A percentile compares a stretch with the other conserved stretches of the same genome.
phyloP scores from a whole-genome alignment of 2,797 vertebrate species.

The Mycteria americana region DNA sequence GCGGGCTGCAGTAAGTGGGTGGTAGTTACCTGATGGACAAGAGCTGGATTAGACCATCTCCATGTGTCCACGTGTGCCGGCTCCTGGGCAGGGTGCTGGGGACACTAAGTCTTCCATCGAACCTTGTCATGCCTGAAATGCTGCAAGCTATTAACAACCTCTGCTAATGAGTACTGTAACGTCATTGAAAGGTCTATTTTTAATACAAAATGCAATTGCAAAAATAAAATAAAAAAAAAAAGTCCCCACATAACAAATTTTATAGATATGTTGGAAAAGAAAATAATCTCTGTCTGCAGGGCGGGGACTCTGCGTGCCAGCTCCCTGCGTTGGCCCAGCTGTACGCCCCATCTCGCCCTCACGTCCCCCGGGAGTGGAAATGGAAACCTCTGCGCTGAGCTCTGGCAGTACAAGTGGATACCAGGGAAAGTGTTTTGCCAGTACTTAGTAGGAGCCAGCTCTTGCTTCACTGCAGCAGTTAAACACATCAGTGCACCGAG shows the following conservation, averaged over 20 bases:
- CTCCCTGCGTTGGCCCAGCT: neutral
- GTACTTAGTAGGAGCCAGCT: neutral
- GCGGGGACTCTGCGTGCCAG: neutral
- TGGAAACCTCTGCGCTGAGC: slow-evolving; percentile 40
- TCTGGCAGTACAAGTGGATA: slow-evolving; percentile 27
- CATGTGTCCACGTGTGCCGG: neutral
- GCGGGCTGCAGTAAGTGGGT: neutral
- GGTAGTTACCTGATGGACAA: neutral
- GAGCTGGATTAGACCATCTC: neutral
- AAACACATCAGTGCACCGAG: neutral
- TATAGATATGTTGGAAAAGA: slow-evolving; percentile 17
- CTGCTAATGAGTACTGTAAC: neutral
- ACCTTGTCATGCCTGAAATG: neutral
- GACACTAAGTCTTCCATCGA: neutral
- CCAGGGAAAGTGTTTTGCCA: neutral
- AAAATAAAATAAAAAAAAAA: neutral
- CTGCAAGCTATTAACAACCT: neutral
- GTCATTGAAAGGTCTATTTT: neutral
- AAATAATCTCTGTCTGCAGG: neutral
- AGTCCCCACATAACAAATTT: neutral
- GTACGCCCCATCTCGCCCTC: neutral
- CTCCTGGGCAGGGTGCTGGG: neutral
- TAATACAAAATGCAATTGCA: neutral
- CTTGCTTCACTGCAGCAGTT: slow-evolving; percentile 11
- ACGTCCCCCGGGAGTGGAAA: neutral